Evolutionary conservation across 2,113 vertebrate genomes (phyloP).

Genomic region (Holacanthus passer): DNA sequence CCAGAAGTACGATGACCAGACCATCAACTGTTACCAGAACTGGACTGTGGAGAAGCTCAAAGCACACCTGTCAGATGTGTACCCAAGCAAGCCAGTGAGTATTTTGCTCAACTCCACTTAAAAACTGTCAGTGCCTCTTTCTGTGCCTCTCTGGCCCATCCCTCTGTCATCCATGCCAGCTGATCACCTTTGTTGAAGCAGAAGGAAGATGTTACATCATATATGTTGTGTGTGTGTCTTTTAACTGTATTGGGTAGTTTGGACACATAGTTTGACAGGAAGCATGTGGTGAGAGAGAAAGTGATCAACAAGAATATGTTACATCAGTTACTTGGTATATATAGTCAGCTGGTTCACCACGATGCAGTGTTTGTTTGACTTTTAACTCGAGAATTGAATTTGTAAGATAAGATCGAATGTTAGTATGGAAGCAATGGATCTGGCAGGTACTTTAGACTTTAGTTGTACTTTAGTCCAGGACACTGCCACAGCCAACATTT

Average conservation of each 20-base stretch:
- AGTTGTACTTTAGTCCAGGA: background rate
- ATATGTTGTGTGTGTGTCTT: background rate
- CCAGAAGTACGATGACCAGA: conserved; percentile 96
- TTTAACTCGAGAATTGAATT: background rate
- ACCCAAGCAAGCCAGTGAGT: conserved; percentile 95
- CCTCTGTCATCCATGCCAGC: background rate
- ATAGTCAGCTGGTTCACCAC: background rate
- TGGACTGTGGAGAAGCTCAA: conserved; percentile 97
- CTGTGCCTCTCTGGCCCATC: background rate
- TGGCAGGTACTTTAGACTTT: too few species aligned
- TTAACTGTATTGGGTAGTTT: background rate
- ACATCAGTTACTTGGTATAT: background rate
- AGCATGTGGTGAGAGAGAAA: background rate
- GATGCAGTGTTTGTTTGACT: background rate
- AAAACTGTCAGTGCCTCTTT: too few species aligned
- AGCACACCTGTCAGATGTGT: conserved; percentile 91
- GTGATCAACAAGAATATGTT: background rate
- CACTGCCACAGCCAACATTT: background rate
- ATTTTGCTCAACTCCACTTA: background rate
- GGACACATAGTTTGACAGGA: background rate
- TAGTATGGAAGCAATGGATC: too few species aligned
- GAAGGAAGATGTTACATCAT: background rate
- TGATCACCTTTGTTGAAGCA: background rate
- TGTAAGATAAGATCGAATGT: background rate
- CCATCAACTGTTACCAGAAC: conserved; percentile 91